Conservation (phyloP, 2,113 vertebrate genomes). For the Pelvicachromis taeniatus region DNA sequence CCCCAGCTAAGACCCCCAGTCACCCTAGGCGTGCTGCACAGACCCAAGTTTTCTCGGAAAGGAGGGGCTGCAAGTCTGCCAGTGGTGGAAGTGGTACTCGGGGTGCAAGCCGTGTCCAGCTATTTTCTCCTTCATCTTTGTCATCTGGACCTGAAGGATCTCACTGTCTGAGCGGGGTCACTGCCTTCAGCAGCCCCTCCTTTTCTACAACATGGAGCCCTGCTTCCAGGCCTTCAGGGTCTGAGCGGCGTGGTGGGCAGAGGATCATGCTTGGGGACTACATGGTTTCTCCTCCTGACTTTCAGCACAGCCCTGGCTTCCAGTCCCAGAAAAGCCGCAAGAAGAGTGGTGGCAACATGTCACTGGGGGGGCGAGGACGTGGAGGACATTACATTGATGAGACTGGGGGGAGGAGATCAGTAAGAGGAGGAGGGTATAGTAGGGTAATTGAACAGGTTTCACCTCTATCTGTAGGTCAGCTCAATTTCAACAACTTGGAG, state of each 20-base stretch:
- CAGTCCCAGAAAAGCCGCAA: constrained; percentile 73
- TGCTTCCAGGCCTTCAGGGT: constrained; percentile 59
- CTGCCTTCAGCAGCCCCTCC: constrained; percentile 74
- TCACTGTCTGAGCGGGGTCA: constrained; percentile 45
- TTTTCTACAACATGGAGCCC: constrained; percentile 69
- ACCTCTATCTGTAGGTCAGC: constrained; percentile 64
- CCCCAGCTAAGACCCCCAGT: constrained; percentile 87
- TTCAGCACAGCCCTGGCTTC: constrained; percentile 50
- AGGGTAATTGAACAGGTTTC: constrained; percentile 60
- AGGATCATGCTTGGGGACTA: constrained; percentile 80
- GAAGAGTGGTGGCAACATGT: constrained; percentile 56
- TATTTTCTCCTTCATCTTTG: constrained; percentile 75
- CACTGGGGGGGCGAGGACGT: constrained; percentile 35
- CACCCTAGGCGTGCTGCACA: constrained; percentile 66
- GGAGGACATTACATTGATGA: constrained; percentile 71
- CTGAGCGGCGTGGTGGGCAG: constrained; percentile 74
- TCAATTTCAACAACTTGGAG: constrained; percentile 92
- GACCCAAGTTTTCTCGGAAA: constrained; percentile 51
- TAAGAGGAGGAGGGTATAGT: constrained; percentile 48
- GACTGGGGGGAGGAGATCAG: constrained; percentile 66
- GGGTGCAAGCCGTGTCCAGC: constrained; percentile 78
- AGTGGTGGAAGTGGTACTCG: constrained; percentile 48
- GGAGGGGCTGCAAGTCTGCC: constrained; percentile 46
- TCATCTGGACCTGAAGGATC: constrained; percentile 55
- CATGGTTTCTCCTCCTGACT: constrained; percentile 69